A percentile compares a stretch with the other conserved stretches of the same genome.
These are phyloP conservation scores for Sphaerodactylus townsendi DNA, from an alignment of 2,113 vertebrate species.

Conservation along the genomic window DNA sequence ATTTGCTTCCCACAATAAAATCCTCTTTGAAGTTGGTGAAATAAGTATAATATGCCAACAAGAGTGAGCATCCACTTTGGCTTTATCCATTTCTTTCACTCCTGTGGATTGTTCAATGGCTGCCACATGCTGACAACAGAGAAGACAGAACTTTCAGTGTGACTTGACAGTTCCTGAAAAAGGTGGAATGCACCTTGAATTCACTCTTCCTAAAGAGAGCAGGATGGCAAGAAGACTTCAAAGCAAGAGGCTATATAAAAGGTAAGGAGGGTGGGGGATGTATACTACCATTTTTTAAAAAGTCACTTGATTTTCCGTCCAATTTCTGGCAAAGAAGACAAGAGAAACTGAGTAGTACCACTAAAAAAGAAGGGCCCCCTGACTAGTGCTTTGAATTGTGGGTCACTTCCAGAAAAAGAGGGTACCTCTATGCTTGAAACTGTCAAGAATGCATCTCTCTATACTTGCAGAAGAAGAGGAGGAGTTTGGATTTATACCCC, in stretches of 20 bases:
- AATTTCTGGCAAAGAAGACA: not conserved
- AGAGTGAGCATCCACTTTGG: not conserved
- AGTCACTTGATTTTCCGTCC: not conserved
- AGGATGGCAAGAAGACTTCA: not conserved
- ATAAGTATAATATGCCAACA: not conserved
- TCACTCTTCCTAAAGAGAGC: not conserved
- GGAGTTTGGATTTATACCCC: no score
- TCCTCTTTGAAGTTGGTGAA: not conserved
- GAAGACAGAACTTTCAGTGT: slow-evolving; percentile 14
- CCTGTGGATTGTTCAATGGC: not conserved
- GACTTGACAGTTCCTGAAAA: slow-evolving; percentile 15
- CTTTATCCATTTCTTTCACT: not conserved
- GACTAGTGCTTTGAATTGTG: not conserved
- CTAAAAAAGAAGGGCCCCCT: no score
- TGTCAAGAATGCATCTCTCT: not conserved
- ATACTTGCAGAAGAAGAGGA: no score
- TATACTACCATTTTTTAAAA: not conserved
- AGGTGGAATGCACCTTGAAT: not conserved
- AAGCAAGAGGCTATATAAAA: not conserved
- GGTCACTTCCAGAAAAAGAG: not conserved
- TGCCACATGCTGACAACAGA: slow-evolving; percentile 3
- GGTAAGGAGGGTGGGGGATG: not conserved
- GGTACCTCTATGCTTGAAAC: not conserved
- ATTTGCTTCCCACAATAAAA: slow-evolving; percentile 5
- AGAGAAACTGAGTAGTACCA: not conserved